phyloP scores from a whole-genome alignment of 2,888 invertebrate genomes.

The Dasypogon diadema region DNA sequence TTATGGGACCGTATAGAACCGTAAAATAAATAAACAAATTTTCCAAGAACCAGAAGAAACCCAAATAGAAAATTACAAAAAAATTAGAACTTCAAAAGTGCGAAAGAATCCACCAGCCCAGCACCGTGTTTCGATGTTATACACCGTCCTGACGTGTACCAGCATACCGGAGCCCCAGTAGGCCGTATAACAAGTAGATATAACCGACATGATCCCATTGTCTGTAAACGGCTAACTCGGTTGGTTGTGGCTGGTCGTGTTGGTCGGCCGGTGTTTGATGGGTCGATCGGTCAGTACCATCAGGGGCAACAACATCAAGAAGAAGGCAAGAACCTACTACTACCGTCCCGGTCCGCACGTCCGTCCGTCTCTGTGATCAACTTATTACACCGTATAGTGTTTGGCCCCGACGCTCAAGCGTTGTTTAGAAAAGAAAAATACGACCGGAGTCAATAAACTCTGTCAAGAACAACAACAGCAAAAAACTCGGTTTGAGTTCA shows the following conservation, averaged over 20 bases:
- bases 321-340: neutral
- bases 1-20: slow-evolving; percentile 14
- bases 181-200: neutral
- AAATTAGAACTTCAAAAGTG: too few relatives aligned
- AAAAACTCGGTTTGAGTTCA: neutral
- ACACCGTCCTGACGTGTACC: too few relatives aligned
- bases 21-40: slow-evolving; percentile 32
- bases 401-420: neutral
- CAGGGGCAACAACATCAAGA: slow-evolving; percentile 8
- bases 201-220: neutral
- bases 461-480: neutral
- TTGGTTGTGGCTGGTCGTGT: neutral
- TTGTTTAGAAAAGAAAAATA: neutral
- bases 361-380: slow-evolving; percentile 10
- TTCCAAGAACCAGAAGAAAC: slow-evolving; percentile 1
- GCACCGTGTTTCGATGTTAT: too few relatives aligned
- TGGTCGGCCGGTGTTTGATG: neutral
- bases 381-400: neutral
- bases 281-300: slow-evolving; percentile 19
- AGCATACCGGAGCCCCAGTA: too few relatives aligned
- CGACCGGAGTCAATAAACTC: neutral
- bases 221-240: neutral
- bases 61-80: neutral
- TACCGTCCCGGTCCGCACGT: too few relatives aligned
- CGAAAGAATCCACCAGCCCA: too few relatives aligned